phyloP scores from a whole-genome alignment of 2,797 vertebrate species.

The Phataginus tricuspis region DNA sequence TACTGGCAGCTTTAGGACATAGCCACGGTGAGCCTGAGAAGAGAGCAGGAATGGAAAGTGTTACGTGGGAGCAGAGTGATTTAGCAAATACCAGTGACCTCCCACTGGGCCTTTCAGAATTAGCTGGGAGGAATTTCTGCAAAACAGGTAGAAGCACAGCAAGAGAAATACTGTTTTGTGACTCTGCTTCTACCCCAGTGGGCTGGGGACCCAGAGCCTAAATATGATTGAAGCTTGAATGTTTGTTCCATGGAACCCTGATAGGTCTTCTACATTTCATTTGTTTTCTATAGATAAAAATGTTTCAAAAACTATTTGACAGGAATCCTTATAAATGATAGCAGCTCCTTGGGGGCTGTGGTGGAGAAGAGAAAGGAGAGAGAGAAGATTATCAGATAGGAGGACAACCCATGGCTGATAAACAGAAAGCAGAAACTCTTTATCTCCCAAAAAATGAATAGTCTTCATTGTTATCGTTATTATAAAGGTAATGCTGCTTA shows the following conservation, averaged over 20 bases:
- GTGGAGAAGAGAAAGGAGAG: background rate
- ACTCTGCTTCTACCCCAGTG: background rate
- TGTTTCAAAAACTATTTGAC: background rate
- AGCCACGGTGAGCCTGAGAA: background rate
- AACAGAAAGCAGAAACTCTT: background rate
- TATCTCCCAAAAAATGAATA: background rate
- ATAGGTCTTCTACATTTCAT: background rate
- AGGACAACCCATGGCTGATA: background rate
- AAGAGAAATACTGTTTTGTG: background rate
- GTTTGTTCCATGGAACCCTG: background rate
- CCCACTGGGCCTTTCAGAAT: background rate
- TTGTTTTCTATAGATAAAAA: background rate
- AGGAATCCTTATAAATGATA: background rate
- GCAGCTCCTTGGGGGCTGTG: background rate
- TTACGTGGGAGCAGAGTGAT: background rate
- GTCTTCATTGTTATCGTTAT: background rate
- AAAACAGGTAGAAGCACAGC: background rate
- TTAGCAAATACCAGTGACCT: background rate
- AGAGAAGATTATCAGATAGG: background rate
- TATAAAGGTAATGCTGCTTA: background rate
- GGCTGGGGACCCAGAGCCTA: background rate
- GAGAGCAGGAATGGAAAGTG: background rate
- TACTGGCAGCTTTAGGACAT: background rate
- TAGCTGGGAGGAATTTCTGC: background rate
- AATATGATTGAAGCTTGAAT: background rate